Base-by-base conservation (phyloP, 2,113 vertebrate genomes). In the Crypturellus undulatus region DNA sequence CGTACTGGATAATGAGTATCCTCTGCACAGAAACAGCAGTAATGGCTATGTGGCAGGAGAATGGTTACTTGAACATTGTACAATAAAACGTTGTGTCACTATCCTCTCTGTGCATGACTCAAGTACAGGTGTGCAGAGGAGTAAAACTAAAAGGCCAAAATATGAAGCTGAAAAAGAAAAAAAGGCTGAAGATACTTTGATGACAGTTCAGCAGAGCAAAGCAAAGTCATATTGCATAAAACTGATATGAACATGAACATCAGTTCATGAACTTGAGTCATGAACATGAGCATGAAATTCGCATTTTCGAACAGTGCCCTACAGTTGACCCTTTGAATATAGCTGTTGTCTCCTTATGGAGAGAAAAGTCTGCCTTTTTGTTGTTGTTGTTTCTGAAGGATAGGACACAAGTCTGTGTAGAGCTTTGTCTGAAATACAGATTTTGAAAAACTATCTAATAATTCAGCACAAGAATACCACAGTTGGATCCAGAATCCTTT, bases 1-100 rank as follows among this genome's bases (percentile, higher is more conserved):
- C 72, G 36, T 86, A 47, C 85, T 86, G 62, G 90, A 84, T 93
- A 96, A 95, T 97, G 83, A 93, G 40, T 42, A 94, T 84, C 87
- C 87, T 94, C 71, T 80, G 68, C 82, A 86, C 68, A 80, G 90
- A 71, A 96, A 71, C 84, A 95, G 71, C 82, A 68, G 72, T 84
- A 92, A 80, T 25, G 90, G 42, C 69, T 94, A 56, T 76, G 79
- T 1, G 1, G 52, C 65, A 60, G 59, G 42, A 79, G 69, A 68
- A 52, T 0, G 2, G 32, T 72, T 89, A 40, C 72, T 84, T 90
- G 71, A 80, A 90, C 9, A 3, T 76, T 89, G 51, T 86, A 28
- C 76, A 90, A 71, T 81, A 76, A 93, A 90, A 51, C 1, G 11
- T 56, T 58, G 64, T 78, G 71, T 89, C 82, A 15, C 21, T 83